Evolutionary conservation across 2,888 invertebrate genomes (phyloP).

Genomic region (Ctena decussata): DNA sequence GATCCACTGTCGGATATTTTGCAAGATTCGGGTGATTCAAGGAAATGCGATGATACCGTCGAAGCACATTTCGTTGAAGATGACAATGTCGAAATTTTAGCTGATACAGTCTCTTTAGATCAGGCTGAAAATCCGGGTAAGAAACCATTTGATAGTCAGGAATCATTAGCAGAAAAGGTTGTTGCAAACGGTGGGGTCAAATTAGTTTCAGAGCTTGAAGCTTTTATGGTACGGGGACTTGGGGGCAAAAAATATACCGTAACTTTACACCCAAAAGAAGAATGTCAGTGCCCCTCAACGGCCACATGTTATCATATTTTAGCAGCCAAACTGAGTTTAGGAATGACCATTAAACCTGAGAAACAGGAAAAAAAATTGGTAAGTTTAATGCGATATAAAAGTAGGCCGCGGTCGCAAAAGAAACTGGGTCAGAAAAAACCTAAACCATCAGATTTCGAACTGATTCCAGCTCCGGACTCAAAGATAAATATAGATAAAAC

Average conservation of each 20-base stretch:
- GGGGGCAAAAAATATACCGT: slow-evolving; percentile 26
- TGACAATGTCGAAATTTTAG: background rate
- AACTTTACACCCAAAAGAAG: slow-evolving; percentile 37
- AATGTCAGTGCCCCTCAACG: slow-evolving; percentile 28
- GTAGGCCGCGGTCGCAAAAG: background rate
- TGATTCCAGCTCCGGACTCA: slow-evolving; percentile 10
- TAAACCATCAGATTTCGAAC: background rate
- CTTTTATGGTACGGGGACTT: slow-evolving; percentile 36
- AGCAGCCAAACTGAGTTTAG: slow-evolving; percentile 35
- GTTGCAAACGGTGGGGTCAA: slow-evolving; percentile 12
- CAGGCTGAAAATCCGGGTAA: background rate
- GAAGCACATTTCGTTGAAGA: background rate
- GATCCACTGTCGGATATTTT: background rate
- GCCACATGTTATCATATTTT: slow-evolving; percentile 41
- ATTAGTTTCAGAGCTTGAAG: slow-evolving; percentile 20
- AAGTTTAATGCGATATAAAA: slow-evolving; percentile 2
- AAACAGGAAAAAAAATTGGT: slow-evolving; percentile 22
- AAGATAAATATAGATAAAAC: too few species aligned
- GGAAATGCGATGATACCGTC: background rate
- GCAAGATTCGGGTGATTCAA: background rate
- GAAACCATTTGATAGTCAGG: background rate
- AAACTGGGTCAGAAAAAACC: slow-evolving; percentile 13
- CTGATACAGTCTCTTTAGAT: background rate
- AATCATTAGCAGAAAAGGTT: slow-evolving; percentile 10
- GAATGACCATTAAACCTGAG: background rate